phyloP scores from a whole-genome alignment of 2,797 vertebrate species.

The Antennarius maculatus region DNA sequence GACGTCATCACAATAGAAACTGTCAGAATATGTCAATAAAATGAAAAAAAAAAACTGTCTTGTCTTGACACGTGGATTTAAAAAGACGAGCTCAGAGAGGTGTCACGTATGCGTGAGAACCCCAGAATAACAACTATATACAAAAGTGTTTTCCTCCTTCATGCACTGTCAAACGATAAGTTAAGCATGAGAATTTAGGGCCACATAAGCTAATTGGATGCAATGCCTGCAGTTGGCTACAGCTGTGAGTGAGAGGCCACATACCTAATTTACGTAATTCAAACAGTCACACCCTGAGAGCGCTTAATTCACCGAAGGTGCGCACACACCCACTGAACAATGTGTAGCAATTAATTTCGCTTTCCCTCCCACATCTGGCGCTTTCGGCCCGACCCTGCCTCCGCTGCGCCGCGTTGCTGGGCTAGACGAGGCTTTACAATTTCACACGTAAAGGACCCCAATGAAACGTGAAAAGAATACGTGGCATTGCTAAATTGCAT shows the following conservation, averaged over 20 bases:
- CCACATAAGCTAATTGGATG: slow-evolving; percentile 77
- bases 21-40: slow-evolving; percentile 33
- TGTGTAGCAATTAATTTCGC: slow-evolving; percentile 84
- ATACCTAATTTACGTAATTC: slow-evolving; percentile 74
- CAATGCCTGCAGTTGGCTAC: slow-evolving; percentile 74
- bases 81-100: not conserved
- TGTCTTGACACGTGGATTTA: not conserved
- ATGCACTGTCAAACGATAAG: slow-evolving; percentile 66
- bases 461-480: slow-evolving; percentile 85
- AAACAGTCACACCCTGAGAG: slow-evolving; percentile 74
- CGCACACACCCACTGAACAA: slow-evolving; percentile 83
- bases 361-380: slow-evolving; percentile 83
- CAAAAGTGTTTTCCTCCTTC: slow-evolving; percentile 52
- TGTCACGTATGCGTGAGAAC: slow-evolving; percentile 2
- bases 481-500: slow-evolving; percentile 87
- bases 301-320: slow-evolving; percentile 79
- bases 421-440: slow-evolving; percentile 71
- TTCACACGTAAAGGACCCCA: slow-evolving; percentile 81
- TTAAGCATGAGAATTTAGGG: slow-evolving; percentile 77
- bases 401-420: slow-evolving; percentile 61
- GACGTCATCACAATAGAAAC: slow-evolving; percentile 9
- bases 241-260: slow-evolving; percentile 78
- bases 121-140: slow-evolving; percentile 3
- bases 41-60: not conserved
- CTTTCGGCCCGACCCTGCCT: slow-evolving; percentile 67